Base-by-base conservation (phyloP, 2,888 invertebrate genomes). In the Nomada fabriciana region DNA sequence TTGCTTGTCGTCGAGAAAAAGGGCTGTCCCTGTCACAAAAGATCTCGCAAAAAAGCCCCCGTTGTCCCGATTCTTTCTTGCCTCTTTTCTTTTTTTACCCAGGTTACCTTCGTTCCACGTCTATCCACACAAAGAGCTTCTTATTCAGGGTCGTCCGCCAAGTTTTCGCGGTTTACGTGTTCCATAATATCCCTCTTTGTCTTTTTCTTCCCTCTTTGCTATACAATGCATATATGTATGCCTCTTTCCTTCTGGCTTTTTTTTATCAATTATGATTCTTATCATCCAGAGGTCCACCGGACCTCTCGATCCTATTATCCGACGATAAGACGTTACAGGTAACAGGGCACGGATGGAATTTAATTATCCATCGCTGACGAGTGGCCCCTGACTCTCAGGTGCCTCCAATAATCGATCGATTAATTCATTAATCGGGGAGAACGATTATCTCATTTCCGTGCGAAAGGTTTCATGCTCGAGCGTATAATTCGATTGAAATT, bases 11-110 rank as follows among this genome's bases (percentile, higher is more conserved):
- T 70, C 65, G 61, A 80, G 80, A 81, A 80, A 63, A 57, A 71
- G 76, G 77, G 77, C 73, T 68, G 76, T 55, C 69, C 60, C 43
- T 59, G 55, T 67, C 61, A 84, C 82, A 85, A 87, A 87, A 89
- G 87, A 84, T 76, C 82, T 73, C 52, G 60, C 53, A 69, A 78
- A 68, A 86, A 83, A 83, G 82, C 77, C 76, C 63, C 83, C 65
- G 81, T 80, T 82, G 84, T 69, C 76, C 85, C 83, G 77, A 64
- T 83, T 86, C 76, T 78, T 79, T 36, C 36, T 36, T 36, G 36
- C 67, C 67, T 63, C 55, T 69, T 55, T 20, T 67, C 55, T 73
- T 72, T 79, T 68, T 72, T 68, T 55, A 69, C 25, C 81, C 23
- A 11, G 29, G 68, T 65, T 76, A 64, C 70, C 77, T 29, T 25